Evolutionary conservation across 2,888 invertebrate genomes (phyloP), one percentile per base, ranked within the genome.

Genomic region (Cerceris rybyensis): DNA sequence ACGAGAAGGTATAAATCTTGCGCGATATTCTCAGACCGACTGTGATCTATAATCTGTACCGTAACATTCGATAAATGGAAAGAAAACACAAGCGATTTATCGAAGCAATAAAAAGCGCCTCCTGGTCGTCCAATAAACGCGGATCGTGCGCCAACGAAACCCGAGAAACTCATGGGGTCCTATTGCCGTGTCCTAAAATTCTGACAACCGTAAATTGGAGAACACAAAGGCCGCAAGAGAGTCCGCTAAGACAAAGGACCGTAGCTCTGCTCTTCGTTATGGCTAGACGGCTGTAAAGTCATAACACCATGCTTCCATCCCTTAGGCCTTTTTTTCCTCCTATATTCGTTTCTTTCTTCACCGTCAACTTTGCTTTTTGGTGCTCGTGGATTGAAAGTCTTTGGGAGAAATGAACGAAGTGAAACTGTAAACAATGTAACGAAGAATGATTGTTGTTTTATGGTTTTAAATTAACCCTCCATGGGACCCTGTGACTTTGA

Each of bases 181-280:
- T 66, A 76, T 71, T 61, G 80, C 75, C 70, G 65, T 61, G 71
- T 69, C 73, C 64, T 81, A 83, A 84, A 83, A 87, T 76, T 79
- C 80, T 81, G 88, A 88, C 89, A 88, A 87, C 87, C 84, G 88
- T 91, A 89, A 91, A 91, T 90, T 90, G 90, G 88, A 77, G 83
- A 87, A 80, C 60, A 78, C 70, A 71, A 74, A 66, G 67, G 16
- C 7, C 64, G 39, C 46, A 14, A 65, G 55, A 57, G 49, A 65
- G 72, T 57, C 57, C 57, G 61, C 75, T 78, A 76, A 85, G 79
- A 82, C 80, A 82, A 82, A 76, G 77, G 73, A 75, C 55, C 58
- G 54, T 41, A 42, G 59, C 46, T 72, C 63, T 52, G 65, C 67
- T 82, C 81, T 82, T 78, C 83, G 82, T 73, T 82, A 80, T 81